Conservation (phyloP, 2,113 vertebrate genomes). For the Chaetodon trifascialis region DNA sequence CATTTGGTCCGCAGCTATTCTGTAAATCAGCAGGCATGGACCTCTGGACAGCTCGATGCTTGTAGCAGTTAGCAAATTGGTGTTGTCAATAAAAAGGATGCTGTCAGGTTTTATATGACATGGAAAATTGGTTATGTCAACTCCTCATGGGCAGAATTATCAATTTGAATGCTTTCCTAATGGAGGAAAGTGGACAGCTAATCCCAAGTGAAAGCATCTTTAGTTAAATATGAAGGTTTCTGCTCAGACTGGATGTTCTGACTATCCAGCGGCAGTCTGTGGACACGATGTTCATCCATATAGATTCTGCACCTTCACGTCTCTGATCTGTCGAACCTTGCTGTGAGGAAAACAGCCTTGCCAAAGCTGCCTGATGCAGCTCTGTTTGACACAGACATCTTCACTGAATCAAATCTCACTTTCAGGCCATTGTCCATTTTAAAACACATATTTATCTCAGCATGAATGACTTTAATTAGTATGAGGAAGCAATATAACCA, state of each 20-base stretch:
- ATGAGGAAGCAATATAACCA: neutral
- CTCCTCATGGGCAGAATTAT: conserved; percentile 2
- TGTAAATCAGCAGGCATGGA: conserved; percentile 9
- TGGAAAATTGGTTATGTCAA: conserved; percentile 22
- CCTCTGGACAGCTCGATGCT: conserved; percentile 16
- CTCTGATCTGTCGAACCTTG: conserved; percentile 34
- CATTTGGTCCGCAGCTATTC: conserved; percentile 34
- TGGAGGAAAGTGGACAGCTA: neutral
- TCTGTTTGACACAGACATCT: conserved; percentile 37
- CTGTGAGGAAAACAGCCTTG: conserved; percentile 30
- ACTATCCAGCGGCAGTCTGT: neutral
- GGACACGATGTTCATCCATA: conserved; percentile 24
- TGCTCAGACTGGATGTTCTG: conserved; percentile 17
- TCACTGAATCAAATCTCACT: conserved; percentile 15
- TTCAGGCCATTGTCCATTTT: neutral
- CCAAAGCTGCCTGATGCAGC: conserved; percentile 37
- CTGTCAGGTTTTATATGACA: conserved; percentile 24
- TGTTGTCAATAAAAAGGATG: conserved; percentile 21
- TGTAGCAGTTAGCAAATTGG: conserved; percentile 20
- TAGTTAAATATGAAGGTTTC: conserved; percentile 17
- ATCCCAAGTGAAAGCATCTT: conserved; percentile 9
- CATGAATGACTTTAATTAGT: neutral
- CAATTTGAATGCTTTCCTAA: neutral
- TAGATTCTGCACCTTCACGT: conserved; percentile 32
- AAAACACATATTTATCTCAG: conserved; percentile 19